phyloP scores from a whole-genome alignment of 2,113 vertebrate species.

The Paratilapia polleni region DNA sequence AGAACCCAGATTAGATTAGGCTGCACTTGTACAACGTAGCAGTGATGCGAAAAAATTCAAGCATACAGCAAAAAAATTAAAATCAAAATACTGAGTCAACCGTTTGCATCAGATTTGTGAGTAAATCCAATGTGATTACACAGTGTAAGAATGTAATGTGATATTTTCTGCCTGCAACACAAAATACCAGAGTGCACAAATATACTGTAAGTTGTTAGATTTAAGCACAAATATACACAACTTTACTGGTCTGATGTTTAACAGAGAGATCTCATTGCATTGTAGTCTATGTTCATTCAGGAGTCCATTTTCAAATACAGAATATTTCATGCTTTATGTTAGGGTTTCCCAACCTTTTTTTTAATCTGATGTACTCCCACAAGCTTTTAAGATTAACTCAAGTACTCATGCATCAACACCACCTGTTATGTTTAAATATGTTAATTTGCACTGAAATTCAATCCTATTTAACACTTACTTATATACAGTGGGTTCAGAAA shows the following conservation, averaged over 20 bases:
- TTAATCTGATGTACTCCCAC: not conserved
- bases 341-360: not conserved
- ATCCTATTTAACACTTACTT: not conserved
- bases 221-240: constrained; percentile 34
- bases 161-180: constrained; percentile 51
- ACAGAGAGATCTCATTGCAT: not conserved
- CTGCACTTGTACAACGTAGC: constrained; percentile 21
- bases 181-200: constrained; percentile 46
- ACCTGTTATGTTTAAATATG: not conserved
- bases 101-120: constrained; percentile 69
- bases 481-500: too few relatives aligned
- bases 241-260: not conserved
- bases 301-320: not conserved
- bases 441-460: not conserved
- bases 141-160: constrained; percentile 58
- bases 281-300: not conserved
- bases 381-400: not conserved
- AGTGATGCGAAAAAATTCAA: constrained; percentile 24
- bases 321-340: not conserved
- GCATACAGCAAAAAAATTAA: not conserved
- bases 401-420: not conserved
- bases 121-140: constrained; percentile 72
- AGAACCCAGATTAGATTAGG: constrained; percentile 72
- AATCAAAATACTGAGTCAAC: constrained; percentile 63
- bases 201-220: constrained; percentile 44